These are phyloP conservation scores for Chelonus insularis DNA, from an alignment of 1,140 invertebrate species.

Conservation along the genomic window DNA sequence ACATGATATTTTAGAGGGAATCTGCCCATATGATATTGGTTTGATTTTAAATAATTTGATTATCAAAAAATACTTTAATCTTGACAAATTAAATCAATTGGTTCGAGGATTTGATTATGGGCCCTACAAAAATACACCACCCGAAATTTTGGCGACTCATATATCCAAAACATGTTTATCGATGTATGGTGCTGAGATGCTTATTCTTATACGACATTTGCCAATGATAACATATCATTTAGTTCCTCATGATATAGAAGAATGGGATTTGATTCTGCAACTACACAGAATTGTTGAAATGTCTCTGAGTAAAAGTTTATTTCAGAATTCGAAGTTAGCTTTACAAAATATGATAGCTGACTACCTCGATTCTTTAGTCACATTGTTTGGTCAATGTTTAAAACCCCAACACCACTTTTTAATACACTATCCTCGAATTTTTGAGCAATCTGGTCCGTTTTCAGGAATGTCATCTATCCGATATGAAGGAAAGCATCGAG, in stretches of 20 bases:
- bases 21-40: too few species aligned
- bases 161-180: constrained; percentile 27
- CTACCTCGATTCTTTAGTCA: not conserved
- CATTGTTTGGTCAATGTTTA: not conserved
- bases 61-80: not conserved
- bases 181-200: constrained; percentile 36
- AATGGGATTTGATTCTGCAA: not conserved
- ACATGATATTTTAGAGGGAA: too few species aligned
- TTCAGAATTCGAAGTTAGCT: not conserved
- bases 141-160: constrained; percentile 23
- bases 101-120: constrained; percentile 29
- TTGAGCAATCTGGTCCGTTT: constrained; percentile 1
- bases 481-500: constrained; percentile 18
- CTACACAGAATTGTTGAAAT: constrained; percentile 7
- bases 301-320: not conserved
- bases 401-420: constrained; percentile 22
- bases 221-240: constrained; percentile 36
- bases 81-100: not conserved
- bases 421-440: constrained; percentile 1
- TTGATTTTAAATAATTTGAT: too few species aligned
- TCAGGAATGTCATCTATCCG: constrained; percentile 8
- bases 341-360: not conserved
- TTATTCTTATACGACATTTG: constrained; percentile 34
- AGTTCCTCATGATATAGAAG: constrained; percentile 15
- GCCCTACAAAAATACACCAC: constrained; percentile 31